Base-by-base conservation (phyloP, 2,797 vertebrate genomes). In the Urosaurus nigricauda region DNA sequence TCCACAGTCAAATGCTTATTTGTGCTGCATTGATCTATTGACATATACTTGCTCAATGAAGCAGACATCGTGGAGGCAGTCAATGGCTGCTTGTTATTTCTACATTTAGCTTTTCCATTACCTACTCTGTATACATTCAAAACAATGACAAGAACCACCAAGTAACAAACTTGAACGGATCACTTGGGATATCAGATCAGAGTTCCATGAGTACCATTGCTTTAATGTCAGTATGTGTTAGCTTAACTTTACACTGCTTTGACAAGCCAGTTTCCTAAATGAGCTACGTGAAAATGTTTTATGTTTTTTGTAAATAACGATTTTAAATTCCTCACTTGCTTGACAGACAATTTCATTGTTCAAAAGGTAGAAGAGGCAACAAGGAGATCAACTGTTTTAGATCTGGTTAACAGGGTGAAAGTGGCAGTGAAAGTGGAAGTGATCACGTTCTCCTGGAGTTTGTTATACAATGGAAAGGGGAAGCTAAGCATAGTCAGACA, bases 31-130 rank as follows among this genome's bases (percentile, higher is more conserved):
- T 0, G 51, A 90, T 87, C 51, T 85, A 91, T n/a, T 77, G 90
- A 88, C 77, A 90, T 80, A 29, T 71, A 78, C n/a, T 86, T 85
- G 65, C 90, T 89, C 84, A 87, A 26, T 26, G 73, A 93, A 93
- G 87, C 53, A 90, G 35, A 43, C 26, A 2, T 75, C 47, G 82
- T n/a, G n/a, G 19, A n/a, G 32, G 63, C 92, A 94, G 88, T 84
- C 90, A 89, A 13, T 85, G 92, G 19, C 51, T 86, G 73, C 84
- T 94, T 84, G 75, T 82, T 91, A 93, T 83, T 89, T 78, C 83
- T 87, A 26, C 13, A 37, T 77, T 82, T 84, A 92, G 83, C 35
- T 70, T 80, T n/a, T 47, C 79, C 47, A 71, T 13, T 63, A 87
- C 83, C 87, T 0, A 16, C 0, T 29, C 40, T 2, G 35, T 79